Conservation (phyloP, 1,140 invertebrate genomes). For the Drosophila tsacasi region DNA sequence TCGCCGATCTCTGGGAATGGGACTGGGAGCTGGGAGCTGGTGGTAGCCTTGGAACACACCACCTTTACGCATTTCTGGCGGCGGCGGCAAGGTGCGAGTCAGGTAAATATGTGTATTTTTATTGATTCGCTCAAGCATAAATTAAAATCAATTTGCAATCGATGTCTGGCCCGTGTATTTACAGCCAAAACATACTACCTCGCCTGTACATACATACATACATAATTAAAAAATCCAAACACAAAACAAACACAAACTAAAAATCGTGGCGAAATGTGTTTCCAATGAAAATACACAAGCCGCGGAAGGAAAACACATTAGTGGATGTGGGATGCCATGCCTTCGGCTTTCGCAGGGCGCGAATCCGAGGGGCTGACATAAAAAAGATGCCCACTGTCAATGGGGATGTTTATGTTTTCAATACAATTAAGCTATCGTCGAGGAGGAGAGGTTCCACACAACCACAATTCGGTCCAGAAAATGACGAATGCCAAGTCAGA, state of each 20-base stretch:
- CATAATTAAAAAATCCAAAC: conserved; percentile 76
- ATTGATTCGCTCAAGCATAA: conserved; percentile 51
- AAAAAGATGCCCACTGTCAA: conserved; percentile 37
- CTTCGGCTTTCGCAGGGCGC: conserved; percentile 14
- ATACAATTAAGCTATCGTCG: conserved; percentile 56
- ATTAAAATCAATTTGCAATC: conserved; percentile 68
- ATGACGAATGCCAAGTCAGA: conserved; percentile 4
- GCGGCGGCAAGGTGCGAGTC: conserved; percentile 10
- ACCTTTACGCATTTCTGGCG: conserved; percentile 11
- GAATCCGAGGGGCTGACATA: conserved; percentile 24
- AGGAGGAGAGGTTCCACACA: not conserved
- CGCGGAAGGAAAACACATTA: conserved; percentile 52
- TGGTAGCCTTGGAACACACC: conserved; percentile 31
- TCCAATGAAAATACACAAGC: conserved; percentile 44
- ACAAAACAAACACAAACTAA: conserved; percentile 60
- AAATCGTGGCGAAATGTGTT: conserved; percentile 25
- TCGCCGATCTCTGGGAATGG: conserved; percentile 5
- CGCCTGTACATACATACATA: conserved; percentile 28
- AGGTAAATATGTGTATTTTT: conserved; percentile 24
- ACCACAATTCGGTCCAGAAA: not conserved
- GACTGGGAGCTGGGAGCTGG: not conserved
- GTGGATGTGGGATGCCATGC: conserved; percentile 8
- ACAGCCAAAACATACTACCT: conserved; percentile 47
- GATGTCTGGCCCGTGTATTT: conserved; percentile 73
- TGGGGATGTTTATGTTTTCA: conserved; percentile 42